A percentile compares a stretch with the other conserved stretches of the same genome.
phyloP scores from a whole-genome alignment of 2,888 invertebrate species.

The Tubulanus polymorphus region DNA sequence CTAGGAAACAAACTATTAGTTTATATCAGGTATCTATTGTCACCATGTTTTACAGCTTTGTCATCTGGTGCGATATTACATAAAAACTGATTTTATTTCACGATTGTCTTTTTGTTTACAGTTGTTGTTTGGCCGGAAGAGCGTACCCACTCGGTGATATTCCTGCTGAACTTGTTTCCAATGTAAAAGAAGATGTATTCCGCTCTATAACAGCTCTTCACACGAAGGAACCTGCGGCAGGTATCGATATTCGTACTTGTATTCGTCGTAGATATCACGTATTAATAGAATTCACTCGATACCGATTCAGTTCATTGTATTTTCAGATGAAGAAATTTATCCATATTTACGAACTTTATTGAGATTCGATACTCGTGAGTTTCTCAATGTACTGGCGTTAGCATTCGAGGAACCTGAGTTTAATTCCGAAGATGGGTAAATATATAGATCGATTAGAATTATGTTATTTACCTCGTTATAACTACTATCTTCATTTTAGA shows the following conservation, averaged over 20 bases:
- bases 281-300: no score
- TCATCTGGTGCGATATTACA: background rate
- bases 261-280: no score
- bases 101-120: conserved; percentile 16
- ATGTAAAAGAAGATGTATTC: conserved; percentile 67
- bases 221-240: conserved; percentile 22
- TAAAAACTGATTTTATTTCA: background rate
- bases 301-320: conserved; percentile 5
- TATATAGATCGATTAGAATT: no score
- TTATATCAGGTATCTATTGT: conserved; percentile 64
- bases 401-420: conserved; percentile 81
- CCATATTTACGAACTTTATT: conserved; percentile 63
- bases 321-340: conserved; percentile 39
- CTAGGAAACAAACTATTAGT: conserved; percentile 80
- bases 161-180: conserved; percentile 60
- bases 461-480: no score
- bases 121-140: conserved; percentile 78
- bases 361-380: conserved; percentile 78
- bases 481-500: no score
- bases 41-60: background rate
- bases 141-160: conserved; percentile 76
- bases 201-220: conserved; percentile 43
- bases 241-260: no score
- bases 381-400: conserved; percentile 77
- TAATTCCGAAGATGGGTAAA: conserved; percentile 60